Base-by-base conservation (phyloP, 2,888 invertebrate genomes). In the Chouioia cunea region DNA sequence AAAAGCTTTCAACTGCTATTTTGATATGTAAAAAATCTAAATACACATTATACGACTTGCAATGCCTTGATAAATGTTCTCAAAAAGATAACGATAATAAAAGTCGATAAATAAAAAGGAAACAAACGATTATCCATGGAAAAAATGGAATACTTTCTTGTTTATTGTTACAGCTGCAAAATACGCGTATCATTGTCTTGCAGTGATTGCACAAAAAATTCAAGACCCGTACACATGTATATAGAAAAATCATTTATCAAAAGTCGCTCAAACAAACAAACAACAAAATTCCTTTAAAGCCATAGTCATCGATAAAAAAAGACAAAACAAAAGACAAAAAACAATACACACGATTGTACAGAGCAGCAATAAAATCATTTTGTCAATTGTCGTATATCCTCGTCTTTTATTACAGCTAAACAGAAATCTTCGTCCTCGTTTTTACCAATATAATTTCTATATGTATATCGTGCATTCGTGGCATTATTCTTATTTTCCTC, bases 11-110 rank as follows among this genome's bases (percentile, higher is more conserved):
- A 71, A 54, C 65, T 27, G 20, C 57, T 44, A 65, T 23, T 63
- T 78, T 77, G 76, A 81, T 77, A 79, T 81, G 82, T 82, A 82
- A 79, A 82, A 82, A 83, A 83, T 82, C 82, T 82, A 82, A 79
- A 80, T 78, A 79, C 77, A 76, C 74, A 77, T 73, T 77, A 77
- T 74, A 75, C 77, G 36, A 36, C 36, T 75, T 66, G 67, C 70
- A 52, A 53, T 60, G 36, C 36, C 36, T 36, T 36, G 36, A 36
- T 36, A 36, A 36, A 10, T 36, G 6, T 36, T 3, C 10, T 10
- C 36, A 10, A 12, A 10, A 36, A 36, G 12, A 3, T 12, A 10
- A 36, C 1, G 36, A 36, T 4, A 36, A 36, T 12, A 36, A 36
- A 10, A 27, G 6, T 1, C 36, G 36, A 36, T 36, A 6, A 36